Evolutionary conservation across 2,888 invertebrate genomes (phyloP), one percentile per base, ranked within the genome.

Genomic region (Platynereis dumerilii): DNA sequence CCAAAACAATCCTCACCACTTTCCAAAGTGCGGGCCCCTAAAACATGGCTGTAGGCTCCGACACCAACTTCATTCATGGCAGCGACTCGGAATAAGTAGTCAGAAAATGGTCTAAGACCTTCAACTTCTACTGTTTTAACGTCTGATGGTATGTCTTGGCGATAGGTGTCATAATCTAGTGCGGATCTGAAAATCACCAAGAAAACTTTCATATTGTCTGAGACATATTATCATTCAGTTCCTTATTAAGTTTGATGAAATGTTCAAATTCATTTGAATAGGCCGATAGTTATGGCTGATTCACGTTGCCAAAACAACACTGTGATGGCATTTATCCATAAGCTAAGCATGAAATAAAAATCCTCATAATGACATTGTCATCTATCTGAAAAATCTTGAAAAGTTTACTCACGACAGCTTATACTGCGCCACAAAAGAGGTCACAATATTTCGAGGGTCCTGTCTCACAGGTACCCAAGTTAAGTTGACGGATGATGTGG

Each of bases 401-500:
- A n/a, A n/a, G n/a, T n/a, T n/a, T 12, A 34, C 34, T 45, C 20
- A 68, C 68, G 53, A 42, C 26, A 45, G 54, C 53, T 56, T 62
- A 39, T 58, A 65, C 34, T 65, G 59, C 27, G 65, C 17, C 28
- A 60, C 57, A 57, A 56, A 68, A 7, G 3, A 45, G 7, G 45
- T 44, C 20, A 68, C 39, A 26, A 29, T 24, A n/a, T 26, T 61
- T 20, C 56, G 26, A 17, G 52, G 27, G 29, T 29, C 57, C 20
- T 52, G 45, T 15, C 15, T 24, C 17, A 64, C 53, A 27, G 55
- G 54, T 5, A 29, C 59, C 80, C 80, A 80, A 10, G 72, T 62
- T 45, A 80, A 62, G 53, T 69, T 71, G 20, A 80, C 73, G n/a
- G 78, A 76, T 5, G 75, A 72, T n/a, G 73, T 71, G 3, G 79